phyloP scores from a whole-genome alignment of 2,113 vertebrate species.

The Coturnix japonica region DNA sequence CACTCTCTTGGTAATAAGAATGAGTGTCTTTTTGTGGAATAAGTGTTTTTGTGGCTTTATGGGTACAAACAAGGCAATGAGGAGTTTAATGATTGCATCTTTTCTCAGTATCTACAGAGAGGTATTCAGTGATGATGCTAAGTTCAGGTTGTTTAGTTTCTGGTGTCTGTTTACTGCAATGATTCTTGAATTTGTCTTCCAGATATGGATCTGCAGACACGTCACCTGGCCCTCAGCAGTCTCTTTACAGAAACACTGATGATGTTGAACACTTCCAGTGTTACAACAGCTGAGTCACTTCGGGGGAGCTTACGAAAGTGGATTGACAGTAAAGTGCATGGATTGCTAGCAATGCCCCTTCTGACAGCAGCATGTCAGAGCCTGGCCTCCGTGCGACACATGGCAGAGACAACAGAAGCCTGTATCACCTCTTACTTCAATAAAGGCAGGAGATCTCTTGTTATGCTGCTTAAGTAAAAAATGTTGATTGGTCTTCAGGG shows the following conservation, averaged over 20 bases:
- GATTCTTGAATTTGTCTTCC: background rate
- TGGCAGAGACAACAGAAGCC: slow-evolving; percentile 92
- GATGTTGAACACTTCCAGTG: slow-evolving; percentile 87
- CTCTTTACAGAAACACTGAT: slow-evolving; percentile 90
- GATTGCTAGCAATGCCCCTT: slow-evolving; percentile 88
- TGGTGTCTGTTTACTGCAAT: fast-evolving
- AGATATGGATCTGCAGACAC: slow-evolving; percentile 88
- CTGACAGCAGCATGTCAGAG: slow-evolving; percentile 91
- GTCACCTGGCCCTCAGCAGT: slow-evolving; percentile 92
- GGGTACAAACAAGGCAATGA: background rate
- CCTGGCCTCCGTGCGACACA: slow-evolving; percentile 93
- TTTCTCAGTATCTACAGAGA: background rate
- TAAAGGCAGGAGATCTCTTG: slow-evolving; percentile 69
- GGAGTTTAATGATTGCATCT: background rate
- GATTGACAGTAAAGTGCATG: slow-evolving; percentile 83
- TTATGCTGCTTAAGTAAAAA: background rate
- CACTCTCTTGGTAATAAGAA: too few species aligned
- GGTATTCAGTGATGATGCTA: background rate
- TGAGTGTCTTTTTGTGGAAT: background rate
- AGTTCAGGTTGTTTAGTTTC: background rate
- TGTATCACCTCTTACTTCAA: slow-evolving; percentile 92
- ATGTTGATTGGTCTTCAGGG: fast-evolving
- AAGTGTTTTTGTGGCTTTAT: fast-evolving
- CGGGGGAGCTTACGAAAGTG: slow-evolving; percentile 83
- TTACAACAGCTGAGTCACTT: slow-evolving; percentile 88